Evolutionary conservation across 2,888 invertebrate species (phyloP).

Genomic region (Melipona bicolor): DNA sequence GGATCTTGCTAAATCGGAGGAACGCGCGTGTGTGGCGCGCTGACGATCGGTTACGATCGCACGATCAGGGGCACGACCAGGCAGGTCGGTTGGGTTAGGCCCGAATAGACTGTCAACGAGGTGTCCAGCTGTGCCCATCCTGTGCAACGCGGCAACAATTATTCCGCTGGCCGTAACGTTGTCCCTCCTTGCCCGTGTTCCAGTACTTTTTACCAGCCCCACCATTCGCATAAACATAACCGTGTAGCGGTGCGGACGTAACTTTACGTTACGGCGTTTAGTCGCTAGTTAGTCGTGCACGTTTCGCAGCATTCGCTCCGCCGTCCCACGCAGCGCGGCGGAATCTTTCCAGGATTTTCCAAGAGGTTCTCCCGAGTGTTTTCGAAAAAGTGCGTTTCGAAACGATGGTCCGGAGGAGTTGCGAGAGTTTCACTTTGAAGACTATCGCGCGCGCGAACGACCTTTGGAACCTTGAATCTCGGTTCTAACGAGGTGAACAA

Average conservation of each 20-base stretch:
- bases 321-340: not conserved
- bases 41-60: conserved; percentile 25
- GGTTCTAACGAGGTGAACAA: too few relatives aligned
- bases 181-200: conserved; percentile 52
- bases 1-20: conserved; percentile 29
- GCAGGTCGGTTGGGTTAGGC: conserved; percentile 57
- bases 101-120: conserved; percentile 72
- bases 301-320: conserved; percentile 40
- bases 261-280: conserved; percentile 63
- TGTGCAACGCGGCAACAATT: conserved; percentile 73
- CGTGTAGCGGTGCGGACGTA: conserved; percentile 40
- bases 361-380: too few relatives aligned
- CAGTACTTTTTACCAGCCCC: conserved; percentile 67
- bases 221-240: conserved; percentile 65
- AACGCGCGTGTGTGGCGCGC: too few relatives aligned
- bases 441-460: too few relatives aligned
- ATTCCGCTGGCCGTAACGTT: conserved; percentile 55
- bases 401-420: too few relatives aligned
- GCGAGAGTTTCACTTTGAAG: too few relatives aligned
- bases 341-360: too few relatives aligned
- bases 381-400: too few relatives aligned
- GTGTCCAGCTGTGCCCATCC: conserved; percentile 79
- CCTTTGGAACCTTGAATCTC: too few relatives aligned
- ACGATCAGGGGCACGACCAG: conserved; percentile 30
- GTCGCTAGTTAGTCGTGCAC: conserved; percentile 65